Evolutionary conservation across 1,140 invertebrate species (phyloP).

Genomic region (Megalonaias nervosa): DNA sequence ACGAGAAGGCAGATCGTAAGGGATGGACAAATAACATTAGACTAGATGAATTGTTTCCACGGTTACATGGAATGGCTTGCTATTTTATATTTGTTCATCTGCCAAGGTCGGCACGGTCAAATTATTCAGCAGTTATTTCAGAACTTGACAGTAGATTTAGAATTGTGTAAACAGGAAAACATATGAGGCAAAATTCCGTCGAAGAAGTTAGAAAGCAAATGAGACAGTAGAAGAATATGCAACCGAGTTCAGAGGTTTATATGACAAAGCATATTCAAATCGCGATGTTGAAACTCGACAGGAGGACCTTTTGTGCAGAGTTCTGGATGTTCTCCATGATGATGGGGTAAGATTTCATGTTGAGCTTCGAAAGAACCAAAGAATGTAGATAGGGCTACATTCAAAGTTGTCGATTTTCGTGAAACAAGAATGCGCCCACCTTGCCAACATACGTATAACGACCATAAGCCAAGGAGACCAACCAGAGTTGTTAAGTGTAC

Average conservation of each 20-base stretch:
- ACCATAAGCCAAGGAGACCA: no score
- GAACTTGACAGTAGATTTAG: no score
- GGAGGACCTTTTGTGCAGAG: not conserved
- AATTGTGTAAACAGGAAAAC: not conserved
- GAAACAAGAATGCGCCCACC: not conserved
- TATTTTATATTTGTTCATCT: no score
- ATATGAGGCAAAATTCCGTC: not conserved
- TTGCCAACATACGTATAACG: no score
- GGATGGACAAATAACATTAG: no score
- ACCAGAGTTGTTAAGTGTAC: no score
- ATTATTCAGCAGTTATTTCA: no score
- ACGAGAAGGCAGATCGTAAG: no score
- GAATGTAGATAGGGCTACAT: not conserved
- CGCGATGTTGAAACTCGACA: not conserved
- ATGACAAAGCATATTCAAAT: not conserved
- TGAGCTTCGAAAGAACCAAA: slow-evolving; percentile 4
- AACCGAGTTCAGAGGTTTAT: not conserved
- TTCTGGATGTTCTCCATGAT: not conserved
- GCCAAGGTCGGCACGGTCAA: no score
- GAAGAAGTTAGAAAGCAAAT: not conserved
- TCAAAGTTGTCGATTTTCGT: not conserved
- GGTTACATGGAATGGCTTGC: no score
- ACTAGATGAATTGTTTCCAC: no score
- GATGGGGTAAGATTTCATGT: not conserved
- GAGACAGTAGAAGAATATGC: not conserved